Evolutionary conservation across 2,113 vertebrate genomes (phyloP).

Genomic region (Lophotis ruficrista): DNA sequence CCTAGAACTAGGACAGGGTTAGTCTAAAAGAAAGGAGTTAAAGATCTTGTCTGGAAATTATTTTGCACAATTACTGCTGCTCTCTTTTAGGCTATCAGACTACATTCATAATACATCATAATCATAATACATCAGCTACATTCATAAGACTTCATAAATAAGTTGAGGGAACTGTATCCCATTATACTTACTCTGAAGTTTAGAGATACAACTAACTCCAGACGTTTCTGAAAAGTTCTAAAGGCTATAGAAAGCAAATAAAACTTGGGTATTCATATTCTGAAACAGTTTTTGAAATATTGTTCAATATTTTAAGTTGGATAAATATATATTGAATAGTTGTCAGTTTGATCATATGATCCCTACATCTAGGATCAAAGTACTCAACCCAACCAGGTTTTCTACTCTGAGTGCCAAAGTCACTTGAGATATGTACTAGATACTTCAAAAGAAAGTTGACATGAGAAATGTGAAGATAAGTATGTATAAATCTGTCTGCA

Average conservation of each 20-base stretch:
- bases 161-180: accelerated
- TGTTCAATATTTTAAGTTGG: background rate
- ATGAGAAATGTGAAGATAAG: background rate
- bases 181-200: background rate
- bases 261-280: background rate
- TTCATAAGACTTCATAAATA: background rate
- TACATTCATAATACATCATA: background rate
- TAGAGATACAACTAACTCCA: background rate
- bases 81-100: background rate
- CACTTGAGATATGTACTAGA: background rate
- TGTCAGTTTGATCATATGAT: background rate
- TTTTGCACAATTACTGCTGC: background rate
- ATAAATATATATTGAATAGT: background rate
- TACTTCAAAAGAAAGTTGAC: background rate
- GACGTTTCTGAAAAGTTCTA: background rate
- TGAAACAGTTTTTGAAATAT: background rate
- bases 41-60: background rate
- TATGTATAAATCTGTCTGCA: background rate
- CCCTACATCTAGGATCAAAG: background rate
- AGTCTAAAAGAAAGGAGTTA: background rate
- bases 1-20: background rate
- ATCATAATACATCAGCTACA: background rate
- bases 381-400: background rate
- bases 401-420: background rate
- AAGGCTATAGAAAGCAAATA: background rate